These are phyloP conservation scores for Tachystola acroxantha DNA, from an alignment of 2,888 invertebrate species.

Conservation along the genomic window DNA sequence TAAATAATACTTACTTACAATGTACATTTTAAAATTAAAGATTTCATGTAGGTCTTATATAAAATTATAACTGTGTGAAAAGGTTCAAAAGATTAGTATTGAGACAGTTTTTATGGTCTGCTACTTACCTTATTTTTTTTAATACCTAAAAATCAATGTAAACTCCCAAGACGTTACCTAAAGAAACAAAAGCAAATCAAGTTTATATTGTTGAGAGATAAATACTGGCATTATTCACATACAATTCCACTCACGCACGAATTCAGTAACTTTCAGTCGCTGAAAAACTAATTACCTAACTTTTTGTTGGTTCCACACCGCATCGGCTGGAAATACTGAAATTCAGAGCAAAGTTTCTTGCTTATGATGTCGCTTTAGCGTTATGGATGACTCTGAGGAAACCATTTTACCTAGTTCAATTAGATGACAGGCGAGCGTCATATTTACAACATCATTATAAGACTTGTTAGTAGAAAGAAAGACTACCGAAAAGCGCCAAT, in stretches of 20 bases:
- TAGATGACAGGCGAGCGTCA: conserved; percentile 2
- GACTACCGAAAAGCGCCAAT: too few species aligned
- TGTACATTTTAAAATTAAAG: too few species aligned
- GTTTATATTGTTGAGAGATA: conserved; percentile 1
- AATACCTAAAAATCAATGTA: too few species aligned
- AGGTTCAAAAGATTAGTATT: too few species aligned
- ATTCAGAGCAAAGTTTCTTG: conserved; percentile 27
- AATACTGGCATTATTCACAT: conserved; percentile 7
- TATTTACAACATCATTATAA: background rate
- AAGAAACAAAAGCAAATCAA: background rate
- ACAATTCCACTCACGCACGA: conserved; percentile 13
- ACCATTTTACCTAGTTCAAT: conserved; percentile 1
- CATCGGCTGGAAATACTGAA: conserved; percentile 9
- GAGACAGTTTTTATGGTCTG: too few species aligned
- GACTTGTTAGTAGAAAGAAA: too few species aligned
- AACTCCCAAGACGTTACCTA: too few species aligned
- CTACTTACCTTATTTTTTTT: too few species aligned
- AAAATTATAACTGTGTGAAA: too few species aligned
- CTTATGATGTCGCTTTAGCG: conserved; percentile 15
- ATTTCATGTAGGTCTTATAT: too few species aligned
- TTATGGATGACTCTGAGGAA: conserved; percentile 14
- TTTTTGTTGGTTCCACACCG: conserved; percentile 42
- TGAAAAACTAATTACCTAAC: conserved; percentile 52
- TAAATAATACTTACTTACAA: too few species aligned
- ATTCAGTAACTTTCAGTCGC: conserved; percentile 33